These are phyloP conservation scores for Andrena minutula DNA, from an alignment of 2,888 invertebrate species.

Conservation along the genomic window DNA sequence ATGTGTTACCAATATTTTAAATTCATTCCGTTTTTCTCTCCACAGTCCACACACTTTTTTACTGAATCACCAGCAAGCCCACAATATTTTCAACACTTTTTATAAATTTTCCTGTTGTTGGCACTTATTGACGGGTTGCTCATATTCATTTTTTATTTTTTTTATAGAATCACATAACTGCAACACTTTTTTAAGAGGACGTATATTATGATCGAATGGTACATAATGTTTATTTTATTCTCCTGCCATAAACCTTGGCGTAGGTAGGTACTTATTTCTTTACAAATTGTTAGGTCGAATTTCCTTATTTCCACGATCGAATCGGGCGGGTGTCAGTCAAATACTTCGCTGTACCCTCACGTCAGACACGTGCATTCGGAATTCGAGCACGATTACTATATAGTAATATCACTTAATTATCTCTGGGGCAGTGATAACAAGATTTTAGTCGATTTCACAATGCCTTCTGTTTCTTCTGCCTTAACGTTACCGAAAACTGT, in stretches of 20 bases:
- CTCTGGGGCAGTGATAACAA: slow-evolving; percentile 53
- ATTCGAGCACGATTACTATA: slow-evolving; percentile 18
- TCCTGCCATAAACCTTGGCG: no score
- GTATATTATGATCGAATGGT: no score
- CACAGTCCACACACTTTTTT: not conserved
- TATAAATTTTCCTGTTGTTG: not conserved
- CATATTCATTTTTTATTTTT: not conserved
- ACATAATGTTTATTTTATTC: no score
- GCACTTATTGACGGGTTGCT: not conserved
- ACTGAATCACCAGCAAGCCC: not conserved
- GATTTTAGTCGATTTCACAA: slow-evolving; percentile 55
- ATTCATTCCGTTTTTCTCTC: not conserved
- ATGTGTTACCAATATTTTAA: no score
- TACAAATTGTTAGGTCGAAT: not conserved
- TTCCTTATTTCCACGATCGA: not conserved
- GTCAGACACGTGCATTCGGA: slow-evolving; percentile 25
- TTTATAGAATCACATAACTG: no score
- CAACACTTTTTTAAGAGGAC: no score
- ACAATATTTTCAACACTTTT: not conserved
- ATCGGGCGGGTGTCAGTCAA: not conserved
- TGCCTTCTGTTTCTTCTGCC: not conserved
- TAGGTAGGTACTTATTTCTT: not conserved
- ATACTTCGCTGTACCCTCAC: not conserved
- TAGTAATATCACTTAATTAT: slow-evolving; percentile 50
- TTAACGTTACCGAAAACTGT: slow-evolving; percentile 26